Evolutionary conservation across 2,113 vertebrate species (phyloP).

Genomic region (Scopus umbretta): DNA sequence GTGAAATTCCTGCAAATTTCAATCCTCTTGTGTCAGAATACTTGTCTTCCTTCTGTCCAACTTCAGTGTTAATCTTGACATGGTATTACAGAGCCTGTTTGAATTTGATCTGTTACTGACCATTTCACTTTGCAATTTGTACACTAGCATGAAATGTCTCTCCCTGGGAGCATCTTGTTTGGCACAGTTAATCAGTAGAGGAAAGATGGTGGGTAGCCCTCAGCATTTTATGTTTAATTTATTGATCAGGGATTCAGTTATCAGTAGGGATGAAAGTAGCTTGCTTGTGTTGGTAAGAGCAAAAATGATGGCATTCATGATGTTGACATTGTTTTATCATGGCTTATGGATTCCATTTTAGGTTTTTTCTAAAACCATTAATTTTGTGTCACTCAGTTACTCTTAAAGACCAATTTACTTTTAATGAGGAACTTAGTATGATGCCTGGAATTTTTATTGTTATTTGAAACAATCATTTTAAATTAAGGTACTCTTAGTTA

Average conservation of each 20-base stretch:
- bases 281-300: not conserved
- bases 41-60: not conserved
- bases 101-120: not conserved
- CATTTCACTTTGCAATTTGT: not conserved
- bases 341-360: not conserved
- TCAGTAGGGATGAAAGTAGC: not conserved
- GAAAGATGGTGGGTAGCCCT: not conserved
- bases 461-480: not conserved
- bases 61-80: not conserved
- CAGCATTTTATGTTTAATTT: not conserved
- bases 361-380: not conserved
- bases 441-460: not conserved
- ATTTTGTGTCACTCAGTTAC: not conserved
- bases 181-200: not conserved
- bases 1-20: not conserved
- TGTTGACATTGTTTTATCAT: not conserved
- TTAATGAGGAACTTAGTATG: not conserved
- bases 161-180: not conserved
- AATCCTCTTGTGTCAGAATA: not conserved
- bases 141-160: not conserved
- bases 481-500: not conserved
- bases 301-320: not conserved
- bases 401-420: not conserved
- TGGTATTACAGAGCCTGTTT: not conserved
- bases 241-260: not conserved